Percentiles rank a stretch among this genome's conserved stretches.
Evolutionary conservation across 2,113 vertebrate genomes (phyloP).

Genomic region (Gymnarchus niloticus): DNA sequence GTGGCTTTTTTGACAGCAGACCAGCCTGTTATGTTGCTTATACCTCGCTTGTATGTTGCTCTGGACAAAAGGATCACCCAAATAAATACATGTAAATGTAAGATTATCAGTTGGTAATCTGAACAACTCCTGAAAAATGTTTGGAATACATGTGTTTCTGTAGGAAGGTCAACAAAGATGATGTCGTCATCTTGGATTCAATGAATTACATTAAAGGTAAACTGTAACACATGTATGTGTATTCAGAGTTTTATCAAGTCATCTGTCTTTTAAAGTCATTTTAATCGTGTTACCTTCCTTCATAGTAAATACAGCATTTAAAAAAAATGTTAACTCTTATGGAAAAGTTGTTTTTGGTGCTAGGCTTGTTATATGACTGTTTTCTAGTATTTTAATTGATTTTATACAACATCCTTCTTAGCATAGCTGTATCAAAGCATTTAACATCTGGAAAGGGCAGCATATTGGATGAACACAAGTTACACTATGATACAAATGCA

Average conservation of each 20-base stretch:
- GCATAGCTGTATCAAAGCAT: neutral
- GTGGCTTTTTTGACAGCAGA: neutral
- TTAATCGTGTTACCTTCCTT: neutral
- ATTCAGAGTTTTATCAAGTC: neutral
- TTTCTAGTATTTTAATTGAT: neutral
- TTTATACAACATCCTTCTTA: neutral
- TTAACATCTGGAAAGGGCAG: neutral
- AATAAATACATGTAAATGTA: neutral
- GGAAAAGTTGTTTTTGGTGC: too few species aligned
- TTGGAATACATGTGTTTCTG: conserved; percentile 16
- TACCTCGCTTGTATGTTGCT: neutral
- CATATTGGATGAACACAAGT: neutral
- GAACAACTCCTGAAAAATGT: neutral
- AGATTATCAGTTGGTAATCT: neutral
- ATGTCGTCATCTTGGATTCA: conserved; percentile 72
- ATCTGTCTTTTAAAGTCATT: neutral
- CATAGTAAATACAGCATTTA: neutral
- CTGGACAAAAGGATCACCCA: too few species aligned
- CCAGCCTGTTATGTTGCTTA: neutral
- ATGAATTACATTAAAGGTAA: conserved; percentile 79
- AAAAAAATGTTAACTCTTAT: too few species aligned
- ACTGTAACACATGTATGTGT: neutral
- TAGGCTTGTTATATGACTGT: neutral
- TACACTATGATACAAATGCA: neutral
- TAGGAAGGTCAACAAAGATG: conserved; percentile 70